Base-by-base conservation (phyloP, 1,140 invertebrate genomes). In the Zaprionus camerounensis region DNA sequence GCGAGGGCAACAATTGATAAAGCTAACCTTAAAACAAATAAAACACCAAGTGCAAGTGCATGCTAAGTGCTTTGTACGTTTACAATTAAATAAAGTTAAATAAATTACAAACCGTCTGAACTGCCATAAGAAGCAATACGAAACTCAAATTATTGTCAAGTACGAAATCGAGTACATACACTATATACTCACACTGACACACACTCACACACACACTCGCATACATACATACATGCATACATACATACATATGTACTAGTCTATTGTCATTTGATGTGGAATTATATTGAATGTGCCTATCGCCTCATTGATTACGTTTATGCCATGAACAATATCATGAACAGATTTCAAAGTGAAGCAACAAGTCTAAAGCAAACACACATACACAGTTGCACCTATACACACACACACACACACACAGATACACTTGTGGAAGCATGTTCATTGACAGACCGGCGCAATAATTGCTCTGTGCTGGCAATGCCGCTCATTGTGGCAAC, bases 91-190 rank as follows among this genome's bases (percentile, higher is more conserved):
- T 56, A 34, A 75, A 64, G 66, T 69, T 70, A n/a, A n/a, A n/a
- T n/a, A n/a, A n/a, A 57, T 58, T 57, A 70, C 46, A 67, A 82
- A 86, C 72, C 80, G 84, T 70, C 78, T 88, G 74, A 91, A 91
- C 88, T 91, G 88, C 88, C 88, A 91, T 87, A 76, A 79, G 80
- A 91, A 88, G 79, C 82, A 85, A 88, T 80, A 88, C 76, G 41
- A 91, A 79, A 66, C 62, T 69, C 55, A 59, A 71, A 78, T 56
- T 26, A 80, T 77, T 78, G 70, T 6, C 61, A 68, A 67, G 38
- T 71, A 72, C 38, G 46, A 71, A 57, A 62, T 64, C 53, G 44
- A 64, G 20, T 55, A 67, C 65, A 63, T 46, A 75, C 34, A 67
- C 22, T 28, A 28, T 28, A 79, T 44, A 61, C 49, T 28, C 24